Evolutionary conservation across 2,113 vertebrate genomes (phyloP).

Genomic region (Petrocephalus zakoni): DNA sequence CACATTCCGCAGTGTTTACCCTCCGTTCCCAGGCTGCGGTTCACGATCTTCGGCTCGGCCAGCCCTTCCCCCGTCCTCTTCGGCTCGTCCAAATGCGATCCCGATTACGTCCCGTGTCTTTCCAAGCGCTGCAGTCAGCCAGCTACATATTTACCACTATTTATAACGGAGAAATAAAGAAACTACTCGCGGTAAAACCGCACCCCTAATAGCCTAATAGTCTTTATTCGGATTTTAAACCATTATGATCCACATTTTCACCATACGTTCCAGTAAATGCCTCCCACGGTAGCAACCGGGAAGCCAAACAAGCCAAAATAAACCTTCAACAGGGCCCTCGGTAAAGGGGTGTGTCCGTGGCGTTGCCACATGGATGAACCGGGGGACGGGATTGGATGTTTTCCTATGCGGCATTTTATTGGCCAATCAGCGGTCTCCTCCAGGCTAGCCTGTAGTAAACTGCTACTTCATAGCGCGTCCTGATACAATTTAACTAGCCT

Average conservation of each 20-base stretch:
- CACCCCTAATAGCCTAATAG: constrained; percentile 36
- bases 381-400: constrained; percentile 51
- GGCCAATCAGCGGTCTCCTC: constrained; percentile 54
- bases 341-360: constrained; percentile 38
- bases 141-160: constrained; percentile 17
- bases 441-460: constrained; percentile 53
- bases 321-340: constrained; percentile 33
- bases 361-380: constrained; percentile 61
- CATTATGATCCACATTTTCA: constrained; percentile 47
- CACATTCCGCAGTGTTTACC: background rate
- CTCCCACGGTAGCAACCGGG: constrained; percentile 61
- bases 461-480: constrained; percentile 36
- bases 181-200: background rate
- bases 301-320: constrained; percentile 50
- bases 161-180: background rate
- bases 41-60: background rate
- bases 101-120: background rate
- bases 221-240: constrained; percentile 41
- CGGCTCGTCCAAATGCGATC: background rate
- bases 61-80: background rate
- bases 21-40: background rate
- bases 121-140: constrained; percentile 4
- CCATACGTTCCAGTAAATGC: constrained; percentile 33
- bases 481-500: constrained; percentile 23
- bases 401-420: constrained; percentile 34